A percentile compares a stretch with the other conserved stretches of the same genome.
Evolutionary conservation across 1,140 invertebrate species (phyloP).

Genomic region (Muscidifurax raptorellus): DNA sequence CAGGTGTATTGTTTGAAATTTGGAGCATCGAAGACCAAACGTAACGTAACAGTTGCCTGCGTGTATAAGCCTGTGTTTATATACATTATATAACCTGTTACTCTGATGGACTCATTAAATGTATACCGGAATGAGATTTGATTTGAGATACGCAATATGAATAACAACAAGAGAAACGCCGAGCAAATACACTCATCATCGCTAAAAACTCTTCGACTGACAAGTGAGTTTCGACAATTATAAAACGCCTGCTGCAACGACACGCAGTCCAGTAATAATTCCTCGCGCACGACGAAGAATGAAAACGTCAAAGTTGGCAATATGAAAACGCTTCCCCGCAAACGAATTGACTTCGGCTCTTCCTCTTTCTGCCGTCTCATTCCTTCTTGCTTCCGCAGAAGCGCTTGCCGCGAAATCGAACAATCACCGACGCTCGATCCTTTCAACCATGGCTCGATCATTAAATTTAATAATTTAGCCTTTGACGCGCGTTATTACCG

Average conservation of each 20-base stretch:
- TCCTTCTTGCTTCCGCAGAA: constrained; percentile 15
- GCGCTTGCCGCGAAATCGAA: constrained; percentile 16
- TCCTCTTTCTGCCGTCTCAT: background rate
- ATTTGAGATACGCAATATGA: too few species aligned
- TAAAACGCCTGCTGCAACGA: background rate
- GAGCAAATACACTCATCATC: background rate
- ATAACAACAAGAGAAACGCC: too few species aligned
- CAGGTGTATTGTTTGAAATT: too few species aligned
- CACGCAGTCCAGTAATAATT: background rate
- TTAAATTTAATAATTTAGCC: constrained; percentile 48
- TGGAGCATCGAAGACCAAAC: too few species aligned
- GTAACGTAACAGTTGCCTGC: too few species aligned
- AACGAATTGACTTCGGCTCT: background rate
- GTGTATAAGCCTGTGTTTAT: too few species aligned
- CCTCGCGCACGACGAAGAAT: background rate
- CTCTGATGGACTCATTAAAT: too few species aligned
- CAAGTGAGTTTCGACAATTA: background rate
- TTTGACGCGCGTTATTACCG: background rate
- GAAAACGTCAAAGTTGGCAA: background rate
- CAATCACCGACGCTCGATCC: constrained; percentile 11
- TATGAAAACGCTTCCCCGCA: background rate
- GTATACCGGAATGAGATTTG: too few species aligned
- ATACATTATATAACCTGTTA: too few species aligned
- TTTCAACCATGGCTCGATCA: constrained; percentile 18
- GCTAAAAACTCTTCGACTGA: background rate